These are phyloP conservation scores for Cantharis nigra DNA, from an alignment of 2,888 invertebrate genomes.

Conservation along the genomic window DNA sequence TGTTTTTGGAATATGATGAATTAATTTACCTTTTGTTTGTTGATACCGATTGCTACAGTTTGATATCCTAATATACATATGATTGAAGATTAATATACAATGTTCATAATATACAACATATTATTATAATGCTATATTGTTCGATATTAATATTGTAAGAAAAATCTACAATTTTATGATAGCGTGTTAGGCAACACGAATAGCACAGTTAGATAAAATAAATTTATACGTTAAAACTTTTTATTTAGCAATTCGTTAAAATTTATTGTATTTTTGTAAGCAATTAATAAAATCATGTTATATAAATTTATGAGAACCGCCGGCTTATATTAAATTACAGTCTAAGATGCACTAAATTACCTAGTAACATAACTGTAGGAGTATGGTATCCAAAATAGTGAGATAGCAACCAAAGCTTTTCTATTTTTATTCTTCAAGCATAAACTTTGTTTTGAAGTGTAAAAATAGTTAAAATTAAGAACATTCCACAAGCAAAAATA, in stretches of 20 bases:
- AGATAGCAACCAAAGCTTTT: not conserved
- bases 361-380: not conserved
- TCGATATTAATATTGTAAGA: not conserved
- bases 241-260: not conserved
- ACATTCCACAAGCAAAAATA: constrained; percentile 29
- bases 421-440: not conserved
- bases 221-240: not conserved
- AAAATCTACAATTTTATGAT: not conserved
- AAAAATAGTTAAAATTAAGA: constrained; percentile 29
- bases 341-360: not conserved
- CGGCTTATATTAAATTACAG: not conserved
- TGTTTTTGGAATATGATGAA: no score
- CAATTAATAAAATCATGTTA: not conserved
- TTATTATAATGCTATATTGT: no score
- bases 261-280: not conserved
- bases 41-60: no score
- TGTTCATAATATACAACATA: no score
- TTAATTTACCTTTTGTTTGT: no score
- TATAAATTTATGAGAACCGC: not conserved
- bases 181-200: not conserved
- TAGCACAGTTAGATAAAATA: not conserved
- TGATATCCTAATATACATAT: no score
- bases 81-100: no score
- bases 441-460: constrained; percentile 1
- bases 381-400: not conserved